Base-by-base conservation (phyloP, 2,797 vertebrate genomes). In the Gadopsis bispinosus region DNA sequence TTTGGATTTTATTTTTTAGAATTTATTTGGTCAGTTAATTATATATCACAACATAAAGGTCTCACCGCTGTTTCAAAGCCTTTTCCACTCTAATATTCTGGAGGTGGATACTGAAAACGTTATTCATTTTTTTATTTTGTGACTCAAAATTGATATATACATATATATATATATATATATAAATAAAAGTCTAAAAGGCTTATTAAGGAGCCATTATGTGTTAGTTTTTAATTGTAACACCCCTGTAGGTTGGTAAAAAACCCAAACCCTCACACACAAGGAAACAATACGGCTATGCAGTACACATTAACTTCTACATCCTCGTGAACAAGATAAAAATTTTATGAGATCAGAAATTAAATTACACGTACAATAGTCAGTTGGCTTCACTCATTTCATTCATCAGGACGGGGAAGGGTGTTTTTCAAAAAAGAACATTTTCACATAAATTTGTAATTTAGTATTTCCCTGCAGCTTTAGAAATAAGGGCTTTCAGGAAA, bases 281-380 rank as follows among this genome's bases (percentile, higher is more conserved):
- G 14, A 7, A 59, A 20, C n/a, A 47, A 7, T 1, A 13, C 16
- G 4, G 6, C 16, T 3, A 41, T 26, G 39, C 26, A 48, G n/a
- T 4, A 20, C 19, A 55, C 10, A 51, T 35, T 67, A 35, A 61
- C 55, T 66, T 74, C 43, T 11, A 51, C 22, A 35, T n/a, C 63
- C 3, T 53, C 12, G 11, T 59, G 14, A 69, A 63, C 41, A 77
- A 54, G n/a, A 62, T 60, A 50, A 11, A 71, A 75, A 22, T 59
- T 10, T 39, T 47, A 45, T 62, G 60, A 70, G 13, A 66, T 50
- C 12, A 65, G 1, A 72, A 26, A 48, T 33, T 1, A 13, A 35
- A 62, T 5, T 5, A 13, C n/a, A 62, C 2, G 6, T 29, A 35
- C 26, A 60, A 60, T 4, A 39, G 37, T 4, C 4, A 19, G 20